Conservation (phyloP, 2,113 vertebrate genomes). For the Sula dactylatra region DNA sequence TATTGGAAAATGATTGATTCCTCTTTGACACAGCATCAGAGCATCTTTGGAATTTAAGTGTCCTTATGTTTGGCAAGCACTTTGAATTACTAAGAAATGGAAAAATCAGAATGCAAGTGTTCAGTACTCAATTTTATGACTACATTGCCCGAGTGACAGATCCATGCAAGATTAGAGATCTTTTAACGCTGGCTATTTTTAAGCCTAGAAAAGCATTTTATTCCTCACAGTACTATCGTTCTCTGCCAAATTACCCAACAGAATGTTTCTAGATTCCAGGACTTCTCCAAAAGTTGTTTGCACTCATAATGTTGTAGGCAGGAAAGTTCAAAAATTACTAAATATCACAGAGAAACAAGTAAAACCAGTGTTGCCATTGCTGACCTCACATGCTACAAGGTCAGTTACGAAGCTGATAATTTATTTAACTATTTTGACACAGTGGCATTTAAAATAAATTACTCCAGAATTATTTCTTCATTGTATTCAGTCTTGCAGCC, state of each 20-base stretch:
- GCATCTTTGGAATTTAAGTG: slow-evolving; percentile 15
- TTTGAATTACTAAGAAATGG: slow-evolving; percentile 4
- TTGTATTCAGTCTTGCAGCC: neutral
- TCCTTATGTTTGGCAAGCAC: neutral
- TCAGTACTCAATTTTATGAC: neutral
- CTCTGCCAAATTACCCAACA: neutral
- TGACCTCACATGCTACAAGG: neutral
- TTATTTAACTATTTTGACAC: neutral
- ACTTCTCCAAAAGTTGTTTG: neutral
- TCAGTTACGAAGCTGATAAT: neutral
- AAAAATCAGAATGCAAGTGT: neutral
- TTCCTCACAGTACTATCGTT: neutral
- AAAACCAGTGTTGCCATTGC: neutral
- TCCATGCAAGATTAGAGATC: neutral
- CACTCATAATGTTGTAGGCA: neutral
- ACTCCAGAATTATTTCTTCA: neutral
- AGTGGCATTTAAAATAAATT: neutral
- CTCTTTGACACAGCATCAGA: neutral
- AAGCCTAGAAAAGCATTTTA: neutral
- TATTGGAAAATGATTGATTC: slow-evolving; percentile 6
- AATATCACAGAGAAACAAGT: neutral
- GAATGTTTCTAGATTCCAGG: neutral
- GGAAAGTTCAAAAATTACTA: neutral
- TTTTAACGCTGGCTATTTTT: neutral
- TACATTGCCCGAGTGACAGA: neutral